Evolutionary conservation across 2,888 invertebrate genomes (phyloP).

Genomic region (Xestia xanthographa): DNA sequence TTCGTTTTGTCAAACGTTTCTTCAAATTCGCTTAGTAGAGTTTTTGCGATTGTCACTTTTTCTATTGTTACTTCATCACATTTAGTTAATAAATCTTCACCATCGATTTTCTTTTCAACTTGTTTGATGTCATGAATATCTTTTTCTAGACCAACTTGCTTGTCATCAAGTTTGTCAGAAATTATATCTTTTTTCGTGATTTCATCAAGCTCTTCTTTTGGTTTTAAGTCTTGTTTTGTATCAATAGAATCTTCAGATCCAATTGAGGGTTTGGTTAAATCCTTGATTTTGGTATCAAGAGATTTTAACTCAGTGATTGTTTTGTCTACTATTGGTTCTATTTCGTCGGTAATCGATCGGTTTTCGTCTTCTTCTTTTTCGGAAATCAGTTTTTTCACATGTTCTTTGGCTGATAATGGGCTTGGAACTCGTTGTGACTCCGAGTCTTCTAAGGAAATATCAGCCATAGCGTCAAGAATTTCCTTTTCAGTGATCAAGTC

Average conservation of each 20-base stretch:
- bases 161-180: slow-evolving; percentile 80
- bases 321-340: slow-evolving; percentile 15
- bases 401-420: slow-evolving; percentile 47
- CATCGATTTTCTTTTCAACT: slow-evolving; percentile 59
- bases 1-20: slow-evolving; percentile 5
- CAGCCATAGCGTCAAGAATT: slow-evolving; percentile 27
- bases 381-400: slow-evolving; percentile 36
- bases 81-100: slow-evolving; percentile 49
- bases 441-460: background rate
- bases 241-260: slow-evolving; percentile 17
- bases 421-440: slow-evolving; percentile 17
- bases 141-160: slow-evolving; percentile 85
- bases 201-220: slow-evolving; percentile 20
- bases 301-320: slow-evolving; percentile 13
- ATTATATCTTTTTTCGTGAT: slow-evolving; percentile 39
- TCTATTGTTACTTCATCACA: slow-evolving; percentile 6
- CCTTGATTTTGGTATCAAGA: slow-evolving; percentile 49
- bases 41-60: background rate
- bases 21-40: background rate
- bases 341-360: background rate
- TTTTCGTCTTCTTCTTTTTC: slow-evolving; percentile 54
- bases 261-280: background rate
- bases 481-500: slow-evolving; percentile 15
- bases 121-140: slow-evolving; percentile 65
- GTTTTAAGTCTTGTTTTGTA: slow-evolving; percentile 20